phyloP scores from a whole-genome alignment of 1,140 invertebrate species.

The Dendrolimus punctatus region DNA sequence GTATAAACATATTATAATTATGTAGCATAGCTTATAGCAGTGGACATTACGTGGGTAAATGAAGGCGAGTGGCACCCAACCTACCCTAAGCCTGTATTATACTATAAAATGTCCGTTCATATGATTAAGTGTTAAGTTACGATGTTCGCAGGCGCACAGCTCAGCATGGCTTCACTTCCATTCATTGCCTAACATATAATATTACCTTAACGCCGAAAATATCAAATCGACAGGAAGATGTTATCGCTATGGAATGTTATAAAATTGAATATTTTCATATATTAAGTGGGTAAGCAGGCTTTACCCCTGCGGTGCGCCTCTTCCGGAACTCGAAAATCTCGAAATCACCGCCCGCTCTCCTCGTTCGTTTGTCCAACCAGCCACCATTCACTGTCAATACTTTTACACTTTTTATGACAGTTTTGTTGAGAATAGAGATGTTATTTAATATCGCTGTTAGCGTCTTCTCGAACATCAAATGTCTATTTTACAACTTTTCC shows the following conservation, averaged over 20 bases:
- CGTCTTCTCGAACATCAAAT: conserved; percentile 44
- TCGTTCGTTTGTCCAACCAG: conserved; percentile 7
- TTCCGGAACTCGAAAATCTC: conserved; percentile 32
- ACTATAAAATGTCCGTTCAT: conserved; percentile 57
- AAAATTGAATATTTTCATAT: conserved; percentile 69
- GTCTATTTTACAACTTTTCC: conserved; percentile 25
- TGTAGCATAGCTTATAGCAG: too few species aligned
- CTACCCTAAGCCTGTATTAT: conserved; percentile 1
- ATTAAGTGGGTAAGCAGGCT: conserved; percentile 33
- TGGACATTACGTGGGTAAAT: too few species aligned
- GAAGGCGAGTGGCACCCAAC: too few species aligned
- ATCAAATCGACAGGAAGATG: conserved; percentile 66
- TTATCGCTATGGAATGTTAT: conserved; percentile 63
- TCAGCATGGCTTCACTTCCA: conserved; percentile 54
- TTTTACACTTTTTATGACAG: conserved; percentile 41
- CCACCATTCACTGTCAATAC: conserved; percentile 19
- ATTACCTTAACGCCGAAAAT: conserved; percentile 68
- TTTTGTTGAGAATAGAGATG: conserved; percentile 65
- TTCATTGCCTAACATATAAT: conserved; percentile 48
- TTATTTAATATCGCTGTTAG: conserved; percentile 67
- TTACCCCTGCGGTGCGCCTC: conserved; percentile 40
- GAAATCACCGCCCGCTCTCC: conserved; percentile 2
- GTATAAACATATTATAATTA: too few species aligned
- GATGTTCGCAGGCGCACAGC: conserved; percentile 39
- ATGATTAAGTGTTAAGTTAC: conserved; percentile 70